Base-by-base conservation (phyloP, 2,797 vertebrate species). In the Intellagama lesueurii region DNA sequence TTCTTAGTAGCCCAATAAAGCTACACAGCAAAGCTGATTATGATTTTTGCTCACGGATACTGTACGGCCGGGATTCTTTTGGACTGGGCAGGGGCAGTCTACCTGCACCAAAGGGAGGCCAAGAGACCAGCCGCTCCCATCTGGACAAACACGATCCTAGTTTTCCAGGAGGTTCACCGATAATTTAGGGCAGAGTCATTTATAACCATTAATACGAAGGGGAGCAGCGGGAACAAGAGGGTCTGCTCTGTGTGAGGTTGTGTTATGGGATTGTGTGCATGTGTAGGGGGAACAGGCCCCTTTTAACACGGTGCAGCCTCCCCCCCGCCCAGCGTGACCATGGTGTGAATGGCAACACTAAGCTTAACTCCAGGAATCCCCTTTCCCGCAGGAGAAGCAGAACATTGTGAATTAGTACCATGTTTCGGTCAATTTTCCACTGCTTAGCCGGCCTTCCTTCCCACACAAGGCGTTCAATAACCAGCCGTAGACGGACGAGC, bases 341-440 rank as follows among this genome's bases (percentile, higher is more conserved):
- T 17, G 2, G 30, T 1, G 64, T n/a, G 88, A 83, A 86, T 89
- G 83, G 66, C 22, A 1, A 40, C 30, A 14, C 0, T 16, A 47
- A 3, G n/a, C 75, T 16, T 1, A 28, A 7, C 76, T 56, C 32
- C 30, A 26, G 4, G 79, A 76, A 91, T 87, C 35, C 24, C 87
- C 86, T 30, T 93, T 87, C 86, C 3, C 56, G 49, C 85, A 56
- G 92, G 88, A 5, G 76, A 75, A 94, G 95, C 95, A 94, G 94
- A 96, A 95, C 95, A 91, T 92, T 92, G 89, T 89, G 60, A 91
- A 96, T 96, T 95, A 94, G 93, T 73, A 49, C 49, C 93, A 85
- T 94, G 94, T 94, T 94, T 93, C 92, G 93, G 95, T 92, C 92
- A 93, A 93, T 95, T 95, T 96, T 92, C 93, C 94, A 95, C 93